A percentile compares a stretch with the other conserved stretches of the same genome.
Evolutionary conservation across 64 coral and sea anemone species (phyloP).

Genomic region (Actinia equina): DNA sequence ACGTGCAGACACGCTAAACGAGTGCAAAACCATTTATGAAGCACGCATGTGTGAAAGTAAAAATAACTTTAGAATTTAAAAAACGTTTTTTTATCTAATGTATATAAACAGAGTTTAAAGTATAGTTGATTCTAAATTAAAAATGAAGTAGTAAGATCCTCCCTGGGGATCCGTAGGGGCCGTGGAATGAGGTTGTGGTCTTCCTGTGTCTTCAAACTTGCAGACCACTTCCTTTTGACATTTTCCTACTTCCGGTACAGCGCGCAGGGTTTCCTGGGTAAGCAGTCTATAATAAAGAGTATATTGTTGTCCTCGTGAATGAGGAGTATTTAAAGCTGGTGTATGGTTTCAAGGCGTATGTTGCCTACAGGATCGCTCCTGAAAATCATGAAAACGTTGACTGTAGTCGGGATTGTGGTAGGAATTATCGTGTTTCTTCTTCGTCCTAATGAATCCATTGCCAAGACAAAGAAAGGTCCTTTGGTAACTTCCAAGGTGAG

Average conservation of each 20-base stretch:
- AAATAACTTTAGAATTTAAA: neutral
- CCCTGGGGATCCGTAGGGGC: no score
- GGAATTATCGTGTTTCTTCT: constrained; percentile 73
- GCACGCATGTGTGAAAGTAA: neutral
- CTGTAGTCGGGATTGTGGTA: constrained; percentile 44
- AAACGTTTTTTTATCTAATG: neutral
- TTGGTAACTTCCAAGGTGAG: constrained; percentile 81
- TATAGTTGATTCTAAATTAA: no score
- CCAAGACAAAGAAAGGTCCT: constrained; percentile 84
- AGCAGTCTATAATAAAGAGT: neutral
- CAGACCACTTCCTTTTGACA: neutral
- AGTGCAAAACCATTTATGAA: neutral
- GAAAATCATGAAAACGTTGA: constrained; percentile 68
- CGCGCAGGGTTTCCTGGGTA: neutral
- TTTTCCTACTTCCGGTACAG: neutral
- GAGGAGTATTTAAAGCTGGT: neutral
- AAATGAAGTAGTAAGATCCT: no score
- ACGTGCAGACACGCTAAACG: neutral
- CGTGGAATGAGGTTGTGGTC: no score
- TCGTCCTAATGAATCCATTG: constrained; percentile 62
- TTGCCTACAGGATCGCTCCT: constrained; percentile 14
- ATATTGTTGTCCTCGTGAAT: constrained; percentile 3
- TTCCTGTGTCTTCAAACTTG: no score
- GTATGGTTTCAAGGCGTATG: constrained; percentile 28
- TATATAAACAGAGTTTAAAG: neutral